Conservation (phyloP, 2,797 vertebrate genomes). For the Thaleichthys pacificus region DNA sequence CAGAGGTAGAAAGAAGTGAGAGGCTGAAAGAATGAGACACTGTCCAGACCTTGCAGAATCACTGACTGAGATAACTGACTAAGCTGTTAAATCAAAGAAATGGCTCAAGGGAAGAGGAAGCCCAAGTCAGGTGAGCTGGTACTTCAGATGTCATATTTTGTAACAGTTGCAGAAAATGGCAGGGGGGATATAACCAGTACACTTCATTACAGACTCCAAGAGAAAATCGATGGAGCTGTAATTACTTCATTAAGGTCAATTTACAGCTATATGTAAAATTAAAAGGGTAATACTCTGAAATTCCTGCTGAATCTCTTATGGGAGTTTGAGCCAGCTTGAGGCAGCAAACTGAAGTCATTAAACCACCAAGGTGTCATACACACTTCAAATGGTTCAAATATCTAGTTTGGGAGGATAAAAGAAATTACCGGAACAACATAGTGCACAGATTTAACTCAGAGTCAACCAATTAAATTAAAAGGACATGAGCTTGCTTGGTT, state of each 20-base stretch:
- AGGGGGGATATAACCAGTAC: neutral
- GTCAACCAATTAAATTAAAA: too few species aligned
- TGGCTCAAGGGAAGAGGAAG: neutral
- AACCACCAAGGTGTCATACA: too few species aligned
- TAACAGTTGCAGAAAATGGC: constrained; percentile 2
- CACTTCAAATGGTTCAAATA: too few species aligned
- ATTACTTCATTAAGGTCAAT: neutral
- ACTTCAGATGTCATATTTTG: neutral
- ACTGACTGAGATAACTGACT: too few species aligned
- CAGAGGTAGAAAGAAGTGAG: neutral
- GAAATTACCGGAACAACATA: too few species aligned
- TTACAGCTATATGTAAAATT: neutral
- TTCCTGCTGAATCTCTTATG: neutral
- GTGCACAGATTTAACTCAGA: too few species aligned
- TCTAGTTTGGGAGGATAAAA: too few species aligned
- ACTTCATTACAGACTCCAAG: neutral
- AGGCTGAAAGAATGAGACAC: neutral
- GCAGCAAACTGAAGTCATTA: neutral
- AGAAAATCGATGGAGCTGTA: constrained; percentile 5
- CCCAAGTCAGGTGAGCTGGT: neutral
- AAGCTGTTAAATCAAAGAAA: too few species aligned
- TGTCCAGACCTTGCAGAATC: too few species aligned
- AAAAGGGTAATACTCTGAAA: neutral
- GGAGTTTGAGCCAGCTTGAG: too few species aligned
- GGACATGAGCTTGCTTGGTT: too few species aligned